Conservation (phyloP, 1,140 invertebrate genomes). For the Formica exsecta region DNA sequence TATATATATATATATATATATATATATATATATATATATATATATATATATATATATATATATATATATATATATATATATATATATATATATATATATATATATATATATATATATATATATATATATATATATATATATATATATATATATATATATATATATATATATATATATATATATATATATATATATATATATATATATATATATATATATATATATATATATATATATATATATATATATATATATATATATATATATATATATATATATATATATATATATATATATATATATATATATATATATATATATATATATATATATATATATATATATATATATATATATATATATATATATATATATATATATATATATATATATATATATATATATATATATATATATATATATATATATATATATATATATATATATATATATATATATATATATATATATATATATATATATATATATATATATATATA, state of each 20-base stretch:
- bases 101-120: too few relatives aligned
- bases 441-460: constrained; percentile 1
- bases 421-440: neutral
- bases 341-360: constrained; percentile 12
- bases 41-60: constrained; percentile 16
- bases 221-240: constrained; percentile 1
- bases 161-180: constrained; percentile 17
- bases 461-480: too few relatives aligned
- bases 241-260: too few relatives aligned
- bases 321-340: too few relatives aligned
- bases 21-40: too few relatives aligned
- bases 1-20: constrained; percentile 1
- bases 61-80: too few relatives aligned
- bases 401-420: too few relatives aligned
- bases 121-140: constrained; percentile 12
- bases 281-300: too few relatives aligned
- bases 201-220: neutral
- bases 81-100: constrained; percentile 13
- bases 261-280: constrained; percentile 16
- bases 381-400: constrained; percentile 17
- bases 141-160: too few relatives aligned
- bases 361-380: too few relatives aligned
- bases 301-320: constrained; percentile 13
- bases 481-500: constrained; percentile 16
- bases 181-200: too few relatives aligned